Percentiles rank a stretch among this genome's conserved stretches.
Conservation (phyloP, 1,140 invertebrate genomes). For the Popillia japonica region DNA sequence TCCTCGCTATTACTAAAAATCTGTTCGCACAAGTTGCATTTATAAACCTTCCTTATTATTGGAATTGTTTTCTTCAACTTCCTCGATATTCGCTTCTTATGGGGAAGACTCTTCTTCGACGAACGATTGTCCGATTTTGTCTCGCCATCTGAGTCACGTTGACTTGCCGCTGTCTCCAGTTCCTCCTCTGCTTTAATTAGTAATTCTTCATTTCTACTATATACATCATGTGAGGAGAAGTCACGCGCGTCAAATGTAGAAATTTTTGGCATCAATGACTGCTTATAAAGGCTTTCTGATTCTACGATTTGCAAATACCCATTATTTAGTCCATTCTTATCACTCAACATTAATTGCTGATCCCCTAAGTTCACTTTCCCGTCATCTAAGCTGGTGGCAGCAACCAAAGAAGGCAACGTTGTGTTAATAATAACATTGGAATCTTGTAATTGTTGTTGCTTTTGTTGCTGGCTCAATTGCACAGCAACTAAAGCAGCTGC, state of each 20-base stretch:
- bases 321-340: constrained; percentile 51
- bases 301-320: constrained; percentile 56
- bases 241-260: constrained; percentile 32
- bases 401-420: constrained; percentile 48
- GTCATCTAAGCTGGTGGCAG: constrained; percentile 37
- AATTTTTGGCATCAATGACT: constrained; percentile 38
- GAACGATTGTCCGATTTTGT: constrained; percentile 56
- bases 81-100: constrained; percentile 72
- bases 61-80: constrained; percentile 64
- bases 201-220: constrained; percentile 32
- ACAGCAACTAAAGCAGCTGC: constrained; percentile 65
- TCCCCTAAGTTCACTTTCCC: constrained; percentile 49
- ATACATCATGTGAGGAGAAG: constrained; percentile 18
- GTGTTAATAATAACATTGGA: constrained; percentile 44
- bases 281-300: constrained; percentile 51
- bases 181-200: constrained; percentile 54
- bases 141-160: constrained; percentile 54
- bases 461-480: constrained; percentile 64
- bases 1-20: constrained; percentile 53
- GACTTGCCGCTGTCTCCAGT: constrained; percentile 34
- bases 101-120: constrained; percentile 69
- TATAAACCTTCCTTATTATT: constrained; percentile 45
- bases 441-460: constrained; percentile 60
- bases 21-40: constrained; percentile 55
- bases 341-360: constrained; percentile 53